phyloP scores from a whole-genome alignment of 2,113 vertebrate genomes.

The Callipepla californica region DNA sequence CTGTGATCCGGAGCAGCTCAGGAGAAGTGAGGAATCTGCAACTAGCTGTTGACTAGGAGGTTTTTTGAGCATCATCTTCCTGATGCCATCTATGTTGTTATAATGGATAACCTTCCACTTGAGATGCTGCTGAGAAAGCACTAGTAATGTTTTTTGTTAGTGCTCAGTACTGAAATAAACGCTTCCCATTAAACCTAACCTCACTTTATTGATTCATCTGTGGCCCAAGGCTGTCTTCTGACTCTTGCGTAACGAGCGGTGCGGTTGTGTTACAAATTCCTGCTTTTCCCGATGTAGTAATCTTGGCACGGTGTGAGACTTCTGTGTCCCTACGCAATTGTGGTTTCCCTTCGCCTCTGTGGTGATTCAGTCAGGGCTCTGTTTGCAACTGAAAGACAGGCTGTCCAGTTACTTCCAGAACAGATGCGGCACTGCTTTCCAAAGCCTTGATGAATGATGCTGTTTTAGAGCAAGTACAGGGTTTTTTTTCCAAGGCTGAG shows the following conservation, averaged over 20 bases:
- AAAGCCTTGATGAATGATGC: constrained; percentile 40
- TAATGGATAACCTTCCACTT: background rate
- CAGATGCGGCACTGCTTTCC: constrained; percentile 26
- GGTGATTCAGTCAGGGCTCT: constrained; percentile 43
- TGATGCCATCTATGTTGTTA: background rate
- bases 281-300: background rate
- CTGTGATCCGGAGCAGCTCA: background rate
- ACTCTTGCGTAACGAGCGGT: background rate
- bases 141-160: background rate
- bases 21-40: background rate
- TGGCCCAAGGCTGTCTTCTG: constrained; percentile 8
- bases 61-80: background rate
- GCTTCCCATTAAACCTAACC: constrained; percentile 7
- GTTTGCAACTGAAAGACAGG: constrained; percentile 54
- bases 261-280: background rate
- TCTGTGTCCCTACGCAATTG: background rate
- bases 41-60: background rate
- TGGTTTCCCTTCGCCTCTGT: constrained; percentile 46
- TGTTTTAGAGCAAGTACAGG: constrained; percentile 47
- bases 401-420: constrained; percentile 56
- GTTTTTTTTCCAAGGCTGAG: constrained; percentile 48
- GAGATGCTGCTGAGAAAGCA: constrained; percentile 29
- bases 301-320: constrained; percentile 4
- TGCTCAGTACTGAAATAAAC: background rate
- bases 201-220: constrained; percentile 34